Percentiles rank a stretch among this genome's conserved stretches.
Conservation (phyloP, 2,888 invertebrate species). For the Athalia cordata region DNA sequence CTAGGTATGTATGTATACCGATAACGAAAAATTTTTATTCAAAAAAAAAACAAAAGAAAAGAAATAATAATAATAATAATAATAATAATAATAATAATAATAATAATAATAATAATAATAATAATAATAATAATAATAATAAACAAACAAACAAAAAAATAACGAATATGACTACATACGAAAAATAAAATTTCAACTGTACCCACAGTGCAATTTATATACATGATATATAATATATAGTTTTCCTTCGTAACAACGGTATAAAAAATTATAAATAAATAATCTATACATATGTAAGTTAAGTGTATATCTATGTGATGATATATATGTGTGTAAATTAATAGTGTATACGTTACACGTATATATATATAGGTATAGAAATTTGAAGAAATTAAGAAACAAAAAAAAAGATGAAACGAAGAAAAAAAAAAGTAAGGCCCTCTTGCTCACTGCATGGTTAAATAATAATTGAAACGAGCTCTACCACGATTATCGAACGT, state of each 20-base stretch:
- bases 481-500: slow-evolving; percentile 43
- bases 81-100: slow-evolving; percentile 10
- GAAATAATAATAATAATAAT: slow-evolving; percentile 33
- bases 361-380: slow-evolving; percentile 17
- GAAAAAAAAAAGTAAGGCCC: slow-evolving; percentile 15
- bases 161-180: too few species aligned
- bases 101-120: slow-evolving; percentile 17
- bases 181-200: too few species aligned
- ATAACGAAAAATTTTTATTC: neutral
- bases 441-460: slow-evolving; percentile 22
- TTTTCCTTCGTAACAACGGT: slow-evolving; percentile 11
- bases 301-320: slow-evolving; percentile 34
- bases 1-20: too few species aligned
- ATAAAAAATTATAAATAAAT: neutral
- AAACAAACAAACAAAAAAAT: too few species aligned
- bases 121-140: slow-evolving; percentile 29
- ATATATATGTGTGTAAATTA: neutral
- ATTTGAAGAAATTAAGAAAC: neutral
- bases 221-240: neutral
- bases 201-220: too few species aligned
- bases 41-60: slow-evolving; percentile 1
- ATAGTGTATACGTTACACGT: neutral
- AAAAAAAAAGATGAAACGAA: neutral
- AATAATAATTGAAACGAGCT: slow-evolving; percentile 25
- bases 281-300: slow-evolving; percentile 10